These are phyloP conservation scores for Cheirogaleus major DNA, from an alignment of 2,797 vertebrate genomes.

Conservation along the genomic window DNA sequence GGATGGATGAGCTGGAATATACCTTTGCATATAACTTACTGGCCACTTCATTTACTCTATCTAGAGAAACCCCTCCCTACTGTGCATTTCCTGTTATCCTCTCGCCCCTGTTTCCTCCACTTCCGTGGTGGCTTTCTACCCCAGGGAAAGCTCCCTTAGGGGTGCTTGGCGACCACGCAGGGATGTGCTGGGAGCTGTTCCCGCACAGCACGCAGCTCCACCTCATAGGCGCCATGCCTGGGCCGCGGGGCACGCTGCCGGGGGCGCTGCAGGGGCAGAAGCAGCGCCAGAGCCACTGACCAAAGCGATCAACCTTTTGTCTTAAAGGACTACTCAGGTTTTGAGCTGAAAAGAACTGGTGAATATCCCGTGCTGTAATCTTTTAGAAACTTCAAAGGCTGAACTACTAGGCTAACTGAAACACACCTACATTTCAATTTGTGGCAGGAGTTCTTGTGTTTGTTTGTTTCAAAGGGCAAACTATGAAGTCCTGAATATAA, in stretches of 20 bases:
- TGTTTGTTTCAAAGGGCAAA: conserved; percentile 44
- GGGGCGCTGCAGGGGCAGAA: not conserved
- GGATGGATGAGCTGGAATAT: not conserved
- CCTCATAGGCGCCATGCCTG: not conserved
- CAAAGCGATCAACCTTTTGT: not conserved
- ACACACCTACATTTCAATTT: not conserved
- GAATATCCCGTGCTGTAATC: not conserved
- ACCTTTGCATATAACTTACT: not conserved
- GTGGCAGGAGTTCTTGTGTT: not conserved
- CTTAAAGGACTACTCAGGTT: not conserved
- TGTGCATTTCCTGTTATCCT: not conserved
- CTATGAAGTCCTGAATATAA: not conserved
- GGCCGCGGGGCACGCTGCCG: accelerated
- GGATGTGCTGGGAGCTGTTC: not conserved
- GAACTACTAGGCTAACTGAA: not conserved
- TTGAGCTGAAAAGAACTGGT: not conserved
- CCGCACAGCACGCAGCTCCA: not conserved
- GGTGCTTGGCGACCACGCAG: not conserved
- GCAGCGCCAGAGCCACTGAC: not conserved
- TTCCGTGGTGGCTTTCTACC: not conserved
- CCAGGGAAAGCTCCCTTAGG: not conserved
- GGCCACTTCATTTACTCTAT: not conserved
- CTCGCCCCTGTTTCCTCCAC: not conserved
- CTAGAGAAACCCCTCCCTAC: not conserved
- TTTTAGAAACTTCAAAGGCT: conserved; percentile 22